Conservation (phyloP, 2,797 vertebrate species). For the Premnoplex brunnescens region DNA sequence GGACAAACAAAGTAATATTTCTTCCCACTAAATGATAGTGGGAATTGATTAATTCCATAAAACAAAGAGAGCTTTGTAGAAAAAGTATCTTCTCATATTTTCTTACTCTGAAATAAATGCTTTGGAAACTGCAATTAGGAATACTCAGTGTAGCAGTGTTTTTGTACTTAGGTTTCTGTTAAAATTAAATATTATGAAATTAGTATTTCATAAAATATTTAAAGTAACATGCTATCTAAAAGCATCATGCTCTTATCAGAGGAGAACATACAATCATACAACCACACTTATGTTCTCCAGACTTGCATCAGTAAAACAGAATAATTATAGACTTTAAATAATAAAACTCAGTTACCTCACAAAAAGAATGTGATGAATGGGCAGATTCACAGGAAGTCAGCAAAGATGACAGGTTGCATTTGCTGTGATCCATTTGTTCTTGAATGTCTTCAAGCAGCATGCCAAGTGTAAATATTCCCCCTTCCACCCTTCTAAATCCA, state of each 20-base stretch:
- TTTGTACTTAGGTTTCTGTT: not conserved
- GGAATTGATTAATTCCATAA: not conserved
- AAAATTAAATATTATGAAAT: not conserved
- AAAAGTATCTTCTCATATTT: not conserved
- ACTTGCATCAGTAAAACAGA: not conserved
- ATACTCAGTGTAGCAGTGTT: not conserved
- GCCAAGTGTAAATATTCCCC: slow-evolving; percentile 87
- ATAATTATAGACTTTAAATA: not conserved
- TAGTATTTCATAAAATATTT: not conserved
- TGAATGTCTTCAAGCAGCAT: slow-evolving; percentile 86
- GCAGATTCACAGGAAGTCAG: not conserved
- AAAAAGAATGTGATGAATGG: slow-evolving; percentile 55
- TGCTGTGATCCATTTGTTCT: slow-evolving; percentile 82
- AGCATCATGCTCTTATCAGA: not conserved
- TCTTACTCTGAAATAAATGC: not conserved
- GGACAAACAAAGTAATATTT: not conserved
- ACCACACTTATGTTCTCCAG: not conserved
- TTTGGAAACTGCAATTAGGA: not conserved
- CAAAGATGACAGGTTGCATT: slow-evolving; percentile 31
- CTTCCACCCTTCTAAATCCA: slow-evolving; percentile 83
- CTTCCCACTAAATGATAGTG: not conserved
- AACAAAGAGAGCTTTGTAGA: not conserved
- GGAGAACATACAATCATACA: not conserved
- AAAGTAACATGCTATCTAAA: not conserved
- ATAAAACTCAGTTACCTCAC: slow-evolving; percentile 75